Percentiles rank a stretch among this genome's conserved stretches.
Conservation (phyloP, 2,797 vertebrate species). For the Myotis myotis region DNA sequence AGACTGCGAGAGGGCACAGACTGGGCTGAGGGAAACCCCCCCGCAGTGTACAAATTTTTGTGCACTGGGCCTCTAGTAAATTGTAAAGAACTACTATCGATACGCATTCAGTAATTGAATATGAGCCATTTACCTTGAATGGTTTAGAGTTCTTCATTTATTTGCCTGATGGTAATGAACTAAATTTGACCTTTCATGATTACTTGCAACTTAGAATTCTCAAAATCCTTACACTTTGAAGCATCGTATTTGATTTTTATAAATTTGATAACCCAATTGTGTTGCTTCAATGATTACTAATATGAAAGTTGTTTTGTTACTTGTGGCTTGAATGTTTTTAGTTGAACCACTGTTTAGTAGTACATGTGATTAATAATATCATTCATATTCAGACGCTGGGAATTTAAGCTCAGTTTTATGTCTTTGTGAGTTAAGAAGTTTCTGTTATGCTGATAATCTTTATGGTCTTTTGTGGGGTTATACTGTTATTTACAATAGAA, state of each 20-base stretch:
- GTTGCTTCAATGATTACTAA: neutral
- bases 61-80: neutral
- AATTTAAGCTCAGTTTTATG: slow-evolving; percentile 36
- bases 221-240: neutral
- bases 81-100: neutral
- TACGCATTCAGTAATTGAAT: neutral
- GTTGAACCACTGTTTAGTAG: neutral
- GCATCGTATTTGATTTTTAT: slow-evolving; percentile 33
- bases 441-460: slow-evolving; percentile 43
- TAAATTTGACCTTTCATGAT: slow-evolving; percentile 4
- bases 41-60: too few relatives aligned
- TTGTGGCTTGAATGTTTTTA: neutral
- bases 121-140: neutral
- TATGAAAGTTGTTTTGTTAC: neutral
- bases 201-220: slow-evolving; percentile 33
- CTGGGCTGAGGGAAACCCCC: too few relatives aligned
- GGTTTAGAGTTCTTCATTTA: slow-evolving; percentile 7
- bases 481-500: slow-evolving; percentile 49
- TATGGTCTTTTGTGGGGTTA: slow-evolving; percentile 23
- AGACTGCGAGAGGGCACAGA: too few relatives aligned
- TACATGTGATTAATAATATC: neutral
- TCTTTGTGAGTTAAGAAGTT: slow-evolving; percentile 19
- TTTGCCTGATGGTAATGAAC: neutral
- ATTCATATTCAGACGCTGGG: neutral
- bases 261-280: neutral